Base-by-base conservation (phyloP, 2,888 invertebrate genomes). In the Dione juno region DNA sequence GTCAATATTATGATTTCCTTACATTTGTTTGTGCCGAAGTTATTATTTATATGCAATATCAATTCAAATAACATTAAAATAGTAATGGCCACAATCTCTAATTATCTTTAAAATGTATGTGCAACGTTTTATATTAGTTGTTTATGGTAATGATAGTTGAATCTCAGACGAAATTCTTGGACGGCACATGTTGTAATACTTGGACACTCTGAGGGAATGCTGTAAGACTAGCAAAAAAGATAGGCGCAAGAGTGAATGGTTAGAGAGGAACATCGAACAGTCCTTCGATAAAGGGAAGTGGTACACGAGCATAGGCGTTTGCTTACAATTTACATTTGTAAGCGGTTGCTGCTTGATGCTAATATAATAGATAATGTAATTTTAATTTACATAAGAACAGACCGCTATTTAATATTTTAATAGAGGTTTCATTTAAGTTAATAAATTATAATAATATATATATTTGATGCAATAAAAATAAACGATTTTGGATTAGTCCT, bases 31-130 rank as follows among this genome's bases (percentile, higher is more conserved):
- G 11, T 10, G 28, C 11, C 3, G 6, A 2, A 59, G 28, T 9
- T 45, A 28, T 58, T 61, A 45, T 19, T 41, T 28, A 10, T 65
- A 14, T 28, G n/a, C 41, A 50, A 40, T 50, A 52, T 16, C 50
- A 53, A 65, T 65, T 52, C 21, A 66, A 52, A 21, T 53, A 41
- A 65, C 41, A 65, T 65, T 40, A 53, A 65, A 65, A 41, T 35
- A 53, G 14, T 28, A 41, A 7, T 41, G 10, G 19, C 50, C 40
- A 10, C 40, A 52, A 52, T 50, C 16, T n/a, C 19, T 21, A 13
- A 65, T 13, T 43, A 37, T 52, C 10, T 64, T n/a, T 48, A 59
- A 64, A 64, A 50, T 66, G 43, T 54, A 28, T 43, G 41, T 45
- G 21, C 28, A 43, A 61, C 21, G 19, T 58, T 21, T 19, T 13